Base-by-base conservation (phyloP, 2,797 vertebrate species). In the Psittacula echo region DNA sequence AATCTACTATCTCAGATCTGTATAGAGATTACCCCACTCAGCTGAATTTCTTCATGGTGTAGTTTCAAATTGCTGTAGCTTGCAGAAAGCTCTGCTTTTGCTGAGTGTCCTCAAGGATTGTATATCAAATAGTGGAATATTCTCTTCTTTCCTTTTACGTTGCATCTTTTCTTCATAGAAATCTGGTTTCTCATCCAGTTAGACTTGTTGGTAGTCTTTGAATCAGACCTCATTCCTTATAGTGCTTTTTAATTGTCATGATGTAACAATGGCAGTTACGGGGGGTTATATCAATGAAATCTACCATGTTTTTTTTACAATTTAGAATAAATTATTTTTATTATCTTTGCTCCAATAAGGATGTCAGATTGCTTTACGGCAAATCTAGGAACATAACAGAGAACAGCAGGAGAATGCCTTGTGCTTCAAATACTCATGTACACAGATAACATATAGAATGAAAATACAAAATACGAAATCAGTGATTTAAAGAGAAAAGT, bases 311-410 rank as follows among this genome's bases (percentile, higher is more conserved):
- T 32, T 11, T 87, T 93, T 96, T 91, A 71, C 17, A 87, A 34
- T 85, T 94, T 70, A 54, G 50, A 95, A 87, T 76, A 67, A 89
- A 42, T 90, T 39, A 10, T n/a, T 91, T 77, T 91, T 68, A 74
- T 93, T 58, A 41, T 71, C 73, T 44, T 84, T n/a, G 21, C 10
- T 56, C 74, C 37, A 67, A 3, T 21, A 50, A 39, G n/a, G 22
- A 37, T 87, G 27, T 71, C 71, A 54, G 64, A 54, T 4, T 73
- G 91, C 66, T 62, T 95, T 72, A 86, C 2, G 53, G 48, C n/a
- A 87, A 54, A 68, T 60, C 60, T 64, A 50, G 39, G 47, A 70
- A 89, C 13, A 44, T 20, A 83, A 78, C 20, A 78, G 7, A 64
- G 34, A 39, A 51, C 17, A 61, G 84, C 78, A 76, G 68, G 53